phyloP scores from a whole-genome alignment of 2,888 invertebrate genomes.

The Tachina lurida region DNA sequence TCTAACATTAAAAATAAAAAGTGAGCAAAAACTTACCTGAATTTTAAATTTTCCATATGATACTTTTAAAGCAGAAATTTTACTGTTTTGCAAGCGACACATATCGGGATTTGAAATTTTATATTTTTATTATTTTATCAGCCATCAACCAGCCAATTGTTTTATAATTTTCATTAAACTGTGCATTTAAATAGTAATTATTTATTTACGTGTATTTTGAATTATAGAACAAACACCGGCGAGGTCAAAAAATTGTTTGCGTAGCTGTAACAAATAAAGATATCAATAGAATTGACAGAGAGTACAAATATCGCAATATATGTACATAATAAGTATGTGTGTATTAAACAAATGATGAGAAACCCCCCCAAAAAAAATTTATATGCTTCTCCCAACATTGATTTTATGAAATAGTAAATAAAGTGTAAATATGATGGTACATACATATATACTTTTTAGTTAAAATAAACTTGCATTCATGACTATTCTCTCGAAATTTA shows the following conservation, averaged over 20 bases:
- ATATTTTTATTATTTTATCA: not conserved
- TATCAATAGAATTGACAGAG: no score
- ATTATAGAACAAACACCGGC: not conserved
- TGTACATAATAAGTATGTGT: not conserved
- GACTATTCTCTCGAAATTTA: no score
- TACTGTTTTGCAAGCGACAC: not conserved
- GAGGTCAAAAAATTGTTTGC: not conserved
- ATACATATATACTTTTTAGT: no score
- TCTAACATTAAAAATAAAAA: not conserved
- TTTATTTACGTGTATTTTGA: not conserved
- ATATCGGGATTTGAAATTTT: not conserved
- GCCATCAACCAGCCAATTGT: not conserved
- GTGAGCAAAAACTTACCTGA: not conserved
- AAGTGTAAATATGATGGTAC: no score
- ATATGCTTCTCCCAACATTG: not conserved
- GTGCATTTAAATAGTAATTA: not conserved
- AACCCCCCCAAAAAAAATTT: not conserved
- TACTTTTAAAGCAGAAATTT: not conserved
- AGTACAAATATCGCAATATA: no score
- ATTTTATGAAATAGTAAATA: no score
- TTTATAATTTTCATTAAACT: not conserved
- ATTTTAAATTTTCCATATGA: not conserved
- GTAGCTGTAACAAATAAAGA: no score
- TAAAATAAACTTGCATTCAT: no score
- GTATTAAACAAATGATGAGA: conserved; percentile 14